Evolutionary conservation across 2,797 vertebrate species (phyloP), one percentile per base, ranked within the genome.

Genomic region (Coendou prehensilis): DNA sequence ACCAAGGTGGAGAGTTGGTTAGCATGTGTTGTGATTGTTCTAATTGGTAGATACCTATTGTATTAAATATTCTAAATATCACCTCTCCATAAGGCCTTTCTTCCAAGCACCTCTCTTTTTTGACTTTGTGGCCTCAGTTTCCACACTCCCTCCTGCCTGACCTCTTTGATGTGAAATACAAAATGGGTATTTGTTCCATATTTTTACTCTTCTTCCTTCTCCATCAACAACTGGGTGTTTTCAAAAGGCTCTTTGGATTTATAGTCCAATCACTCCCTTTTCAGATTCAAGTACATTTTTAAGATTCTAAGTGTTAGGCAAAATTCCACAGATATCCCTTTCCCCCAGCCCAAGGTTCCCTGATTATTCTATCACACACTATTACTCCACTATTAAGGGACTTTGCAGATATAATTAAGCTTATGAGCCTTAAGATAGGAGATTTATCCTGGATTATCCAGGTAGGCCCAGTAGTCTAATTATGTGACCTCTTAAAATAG

Each of bases 141-240:
- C 6, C 28, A 47, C 63, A 10, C 2, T 59, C 2, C 13, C 33
- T 93, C 41, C 23, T 83, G 20, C 5, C 37, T 41, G 4, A 50
- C 1, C 14, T 57, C 8, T 64, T 57, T n/a, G 59, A 50, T 56
- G 15, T 69, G 22, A 92, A 95, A 86, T 84, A 56, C 26, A 73
- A 82, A 90, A 83, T 69, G 15, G 14, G 3, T 89, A 83, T 64
- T 30, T 13, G 11, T 50, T 79, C 6, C 45, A 87, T 15, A 67
- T 69, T 79, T 90, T 91, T 56, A 85, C 11, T 93, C 56, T 47
- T 89, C 26, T 76, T 86, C 61, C 28, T 87, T 87, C 57, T 88
- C 37, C 37, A 41, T 73, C 64, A 82, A 71, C 14, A 63, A 22
- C 47, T 86, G 6, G 15, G 30, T 92, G 30, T 9, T 83, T 87